Base-by-base conservation (phyloP, 2,888 invertebrate species). In the Sphaerophoria rueppellii region DNA sequence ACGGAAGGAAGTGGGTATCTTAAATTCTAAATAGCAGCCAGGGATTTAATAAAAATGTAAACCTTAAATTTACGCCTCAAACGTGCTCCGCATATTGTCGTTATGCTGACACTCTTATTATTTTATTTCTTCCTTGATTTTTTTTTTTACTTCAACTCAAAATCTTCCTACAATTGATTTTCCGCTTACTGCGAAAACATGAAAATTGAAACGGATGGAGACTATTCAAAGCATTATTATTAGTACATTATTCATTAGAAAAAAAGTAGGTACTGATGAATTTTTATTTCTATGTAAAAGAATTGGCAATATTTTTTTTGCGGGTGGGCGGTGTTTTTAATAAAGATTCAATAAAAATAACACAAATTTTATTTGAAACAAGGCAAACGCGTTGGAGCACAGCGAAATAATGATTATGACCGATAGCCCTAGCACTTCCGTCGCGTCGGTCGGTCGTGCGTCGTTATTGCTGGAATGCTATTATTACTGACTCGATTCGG, bases 11-110 rank as follows among this genome's bases (percentile, higher is more conserved):
- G 24, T 24, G 24, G 5, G 24, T 3, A 43, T 46, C 43, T 61
- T 61, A 61, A 61, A 61, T 48, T 61, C 9, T 34, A 76, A 76
- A 72, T 71, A 58, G 52, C 37, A 55, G 9, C 65, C n/a, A 11
- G 32, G 54, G 34, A 65, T 37, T 58, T 52, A 60, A 81, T 76
- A 81, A 71, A 72, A 65, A 63, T 43, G 43, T 63, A 69, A 65
- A 57, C 69, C 74, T 74, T 70, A 74, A 80, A 73, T 74, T 74
- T 67, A 71, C 63, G 71, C 67, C 76, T 58, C 37, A 58, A 57
- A 74, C 80, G 80, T 80, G 80, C 69, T 58, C 43, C 63, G 54
- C 70, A 70, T 74, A 48, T 34, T 37, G 14, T 37, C 1, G 7
- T 6, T 35, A 14, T 37, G 4, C 14, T 4, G 14, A 14, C 14